Conservation (phyloP, 2,797 vertebrate genomes). For the Helarctos malayanus region DNA sequence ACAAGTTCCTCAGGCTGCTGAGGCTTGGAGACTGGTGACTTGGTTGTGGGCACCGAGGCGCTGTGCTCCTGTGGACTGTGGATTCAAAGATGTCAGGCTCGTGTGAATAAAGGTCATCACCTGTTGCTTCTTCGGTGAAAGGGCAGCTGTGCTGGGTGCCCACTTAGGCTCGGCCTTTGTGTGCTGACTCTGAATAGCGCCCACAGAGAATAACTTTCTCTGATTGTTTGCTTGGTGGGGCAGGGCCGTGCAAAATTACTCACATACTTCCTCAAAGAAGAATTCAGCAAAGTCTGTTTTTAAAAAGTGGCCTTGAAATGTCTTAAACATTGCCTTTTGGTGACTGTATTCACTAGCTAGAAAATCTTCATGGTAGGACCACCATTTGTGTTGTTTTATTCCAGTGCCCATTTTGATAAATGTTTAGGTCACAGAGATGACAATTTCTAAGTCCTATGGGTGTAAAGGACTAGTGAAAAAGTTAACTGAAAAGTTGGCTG, state of each 20-base stretch:
- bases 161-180: slow-evolving; percentile 79
- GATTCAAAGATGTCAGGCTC: slow-evolving; percentile 70
- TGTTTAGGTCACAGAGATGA: slow-evolving; percentile 21
- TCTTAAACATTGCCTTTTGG: slow-evolving; percentile 32
- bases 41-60: slow-evolving; percentile 40
- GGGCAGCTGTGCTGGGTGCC: slow-evolving; percentile 77
- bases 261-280: slow-evolving; percentile 66
- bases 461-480: background rate
- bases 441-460: background rate
- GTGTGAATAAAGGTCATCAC: slow-evolving; percentile 77
- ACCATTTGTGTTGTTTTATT: background rate
- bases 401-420: slow-evolving; percentile 31
- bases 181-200: slow-evolving; percentile 46
- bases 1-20: slow-evolving; percentile 60
- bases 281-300: slow-evolving; percentile 58
- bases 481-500: slow-evolving; percentile 37
- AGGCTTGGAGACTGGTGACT: slow-evolving; percentile 70
- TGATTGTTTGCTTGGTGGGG: slow-evolving; percentile 51
- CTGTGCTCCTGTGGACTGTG: slow-evolving; percentile 72
- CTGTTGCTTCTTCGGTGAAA: slow-evolving; percentile 84
- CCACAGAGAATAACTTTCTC: slow-evolving; percentile 62
- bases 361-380: background rate
- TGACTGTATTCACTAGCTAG: background rate
- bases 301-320: slow-evolving; percentile 64
- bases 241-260: slow-evolving; percentile 62